Base-by-base conservation (phyloP, 2,888 invertebrate genomes). In the Parthenolecanium corni region DNA sequence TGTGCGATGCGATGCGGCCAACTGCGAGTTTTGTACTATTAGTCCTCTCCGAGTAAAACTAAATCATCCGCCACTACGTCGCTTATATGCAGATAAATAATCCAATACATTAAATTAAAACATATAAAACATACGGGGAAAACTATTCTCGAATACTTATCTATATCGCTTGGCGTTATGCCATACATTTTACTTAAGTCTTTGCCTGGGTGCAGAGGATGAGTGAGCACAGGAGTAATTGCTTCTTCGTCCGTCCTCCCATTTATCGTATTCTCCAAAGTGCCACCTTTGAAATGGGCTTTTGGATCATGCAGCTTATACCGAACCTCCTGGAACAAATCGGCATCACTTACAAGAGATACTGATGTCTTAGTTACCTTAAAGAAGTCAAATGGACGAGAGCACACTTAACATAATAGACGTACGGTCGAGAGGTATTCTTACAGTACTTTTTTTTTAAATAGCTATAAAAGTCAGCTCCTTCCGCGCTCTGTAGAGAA, bases 71-170 rank as follows among this genome's bases (percentile, higher is more conserved):
- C 90, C 72, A 92, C 89, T 73, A 91, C 91, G 80, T 93, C 92
- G 74, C 91, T 91, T 75, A 93, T 92, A 81, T 93, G 92, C 71
- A 93, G 81, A 76, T 93, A 93, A 74, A 93, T 92, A 76, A 93
- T 92, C 93, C 93, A 93, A 79, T 93, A 93, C 92, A 93, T 92
- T 70, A 93, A 83, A 78, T 97, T 97, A 82, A 97, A 97, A 78
- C 95, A 89, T 69, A 96, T 89, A 81, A 97, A 97, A 79, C 95
- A 91, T 71, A 95, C 90, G 62, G 97, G 97, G 76, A 98, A 98
- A 72, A 95, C 87, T 76, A 96, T 92, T 73, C 97, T 85, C 67
- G 96, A 95, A 76, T 96, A 96, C 79, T 96, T 96, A 83, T 97
- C 97, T 77, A 97, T 97, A 78, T 94, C 95, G 74, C 94, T 94